phyloP scores from a whole-genome alignment of 2,113 vertebrate species.

The Nycticebus coucang region DNA sequence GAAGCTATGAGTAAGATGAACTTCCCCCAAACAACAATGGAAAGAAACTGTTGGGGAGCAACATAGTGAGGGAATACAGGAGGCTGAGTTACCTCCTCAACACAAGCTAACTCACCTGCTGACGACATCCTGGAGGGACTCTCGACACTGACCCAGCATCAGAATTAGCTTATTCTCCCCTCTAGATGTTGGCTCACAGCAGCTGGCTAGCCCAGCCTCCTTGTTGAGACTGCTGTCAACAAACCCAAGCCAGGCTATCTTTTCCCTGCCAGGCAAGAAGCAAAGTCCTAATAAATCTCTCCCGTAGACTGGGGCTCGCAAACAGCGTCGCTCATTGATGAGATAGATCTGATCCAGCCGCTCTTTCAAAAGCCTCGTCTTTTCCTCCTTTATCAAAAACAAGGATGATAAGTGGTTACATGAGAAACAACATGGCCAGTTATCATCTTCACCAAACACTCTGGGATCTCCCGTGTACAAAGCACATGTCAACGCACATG shows the following conservation, averaged over 20 bases:
- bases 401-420: neutral
- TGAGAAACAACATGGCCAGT: fast-evolving
- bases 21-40: neutral
- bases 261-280: slow-evolving; percentile 75
- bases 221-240: slow-evolving; percentile 81
- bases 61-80: neutral
- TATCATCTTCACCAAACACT: neutral
- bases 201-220: slow-evolving; percentile 89
- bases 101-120: slow-evolving; percentile 60
- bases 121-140: slow-evolving; percentile 67
- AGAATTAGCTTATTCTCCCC: slow-evolving; percentile 79
- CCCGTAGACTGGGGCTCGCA: slow-evolving; percentile 91
- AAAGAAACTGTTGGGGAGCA: no score
- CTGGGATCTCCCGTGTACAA: fast-evolving
- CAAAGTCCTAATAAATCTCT: slow-evolving; percentile 90
- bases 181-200: slow-evolving; percentile 60
- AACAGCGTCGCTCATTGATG: slow-evolving; percentile 92
- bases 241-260: slow-evolving; percentile 60
- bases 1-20: neutral
- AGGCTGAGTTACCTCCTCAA: neutral
- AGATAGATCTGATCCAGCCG: slow-evolving; percentile 90
- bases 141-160: slow-evolving; percentile 70
- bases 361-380: slow-evolving; percentile 90
- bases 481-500: fast-evolving
- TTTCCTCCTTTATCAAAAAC: slow-evolving; percentile 87